phyloP scores from a whole-genome alignment of 2,797 vertebrate species.

The Diglossa cyanea region DNA sequence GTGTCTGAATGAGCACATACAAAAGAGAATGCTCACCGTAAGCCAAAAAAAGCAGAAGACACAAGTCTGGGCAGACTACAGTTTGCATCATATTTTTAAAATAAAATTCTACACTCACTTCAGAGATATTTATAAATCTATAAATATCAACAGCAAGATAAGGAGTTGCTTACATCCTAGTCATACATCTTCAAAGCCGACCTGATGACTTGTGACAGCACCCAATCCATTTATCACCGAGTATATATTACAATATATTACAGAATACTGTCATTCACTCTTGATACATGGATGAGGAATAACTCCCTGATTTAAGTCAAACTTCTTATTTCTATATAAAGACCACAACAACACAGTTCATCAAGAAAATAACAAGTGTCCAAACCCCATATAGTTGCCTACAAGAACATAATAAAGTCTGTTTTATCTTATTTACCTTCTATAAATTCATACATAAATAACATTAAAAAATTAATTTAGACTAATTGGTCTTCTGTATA shows the following conservation, averaged over 20 bases:
- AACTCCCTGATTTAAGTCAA: slow-evolving; percentile 53
- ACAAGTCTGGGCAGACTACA: not conserved
- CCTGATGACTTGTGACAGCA: slow-evolving; percentile 57
- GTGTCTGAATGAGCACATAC: not conserved
- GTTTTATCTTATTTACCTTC: slow-evolving; percentile 5
- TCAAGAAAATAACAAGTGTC: slow-evolving; percentile 25
- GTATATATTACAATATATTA: slow-evolving; percentile 55
- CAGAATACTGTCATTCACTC: slow-evolving; percentile 43
- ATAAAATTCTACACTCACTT: slow-evolving; percentile 26
- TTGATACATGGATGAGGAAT: slow-evolving; percentile 37
- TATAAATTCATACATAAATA: not conserved
- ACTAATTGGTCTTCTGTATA: not conserved
- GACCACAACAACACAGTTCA: slow-evolving; percentile 30
- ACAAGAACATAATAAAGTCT: not conserved
- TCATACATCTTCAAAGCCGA: slow-evolving; percentile 35
- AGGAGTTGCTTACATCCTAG: slow-evolving; percentile 34
- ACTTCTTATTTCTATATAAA: slow-evolving; percentile 42
- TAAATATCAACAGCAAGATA: slow-evolving; percentile 41
- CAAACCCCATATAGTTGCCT: not conserved
- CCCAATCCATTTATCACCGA: slow-evolving; percentile 54
- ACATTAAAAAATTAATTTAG: not conserved
- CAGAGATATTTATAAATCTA: slow-evolving; percentile 49
- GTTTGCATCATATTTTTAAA: slow-evolving; percentile 35
- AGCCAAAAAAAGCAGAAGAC: slow-evolving; percentile 33
- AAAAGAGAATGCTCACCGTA: not conserved